Evolutionary conservation across 1,140 invertebrate genomes (phyloP).

Genomic region (Bombus vancouverensis): DNA sequence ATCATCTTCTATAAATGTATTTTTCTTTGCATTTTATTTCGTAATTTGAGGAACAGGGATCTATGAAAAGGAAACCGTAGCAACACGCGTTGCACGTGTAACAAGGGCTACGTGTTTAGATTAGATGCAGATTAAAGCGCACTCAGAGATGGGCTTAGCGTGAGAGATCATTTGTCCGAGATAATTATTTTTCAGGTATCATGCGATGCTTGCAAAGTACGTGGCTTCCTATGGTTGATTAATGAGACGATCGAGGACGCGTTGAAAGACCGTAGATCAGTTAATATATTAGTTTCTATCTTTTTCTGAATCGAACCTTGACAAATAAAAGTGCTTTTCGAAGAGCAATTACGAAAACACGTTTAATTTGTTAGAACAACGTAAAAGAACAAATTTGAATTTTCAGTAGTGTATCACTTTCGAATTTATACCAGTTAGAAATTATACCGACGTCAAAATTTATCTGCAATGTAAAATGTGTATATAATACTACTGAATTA

Average conservation of each 20-base stretch:
- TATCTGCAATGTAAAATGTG: background rate
- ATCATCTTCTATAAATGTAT: background rate
- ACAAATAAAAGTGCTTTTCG: no score
- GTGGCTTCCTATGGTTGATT: constrained; percentile 45
- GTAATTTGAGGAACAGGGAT: background rate
- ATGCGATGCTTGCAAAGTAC: constrained; percentile 40
- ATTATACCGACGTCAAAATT: background rate
- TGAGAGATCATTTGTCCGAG: constrained; percentile 60
- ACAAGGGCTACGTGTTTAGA: constrained; percentile 53
- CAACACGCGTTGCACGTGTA: constrained; percentile 21
- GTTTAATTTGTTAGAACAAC: background rate
- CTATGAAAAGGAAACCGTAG: background rate
- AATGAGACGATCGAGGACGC: constrained; percentile 21
- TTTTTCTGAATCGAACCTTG: no score
- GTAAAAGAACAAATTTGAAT: background rate
- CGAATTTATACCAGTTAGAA: background rate
- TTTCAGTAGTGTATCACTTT: no score
- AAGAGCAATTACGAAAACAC: background rate
- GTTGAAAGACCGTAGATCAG: background rate
- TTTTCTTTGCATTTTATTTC: background rate
- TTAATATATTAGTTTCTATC: background rate
- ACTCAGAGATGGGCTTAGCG: constrained; percentile 53
- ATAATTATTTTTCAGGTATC: constrained; percentile 66
- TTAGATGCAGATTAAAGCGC: constrained; percentile 48
- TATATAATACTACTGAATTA: background rate